Base-by-base conservation (phyloP, 1,140 invertebrate genomes). In the Dendroctonus ponderosae region DNA sequence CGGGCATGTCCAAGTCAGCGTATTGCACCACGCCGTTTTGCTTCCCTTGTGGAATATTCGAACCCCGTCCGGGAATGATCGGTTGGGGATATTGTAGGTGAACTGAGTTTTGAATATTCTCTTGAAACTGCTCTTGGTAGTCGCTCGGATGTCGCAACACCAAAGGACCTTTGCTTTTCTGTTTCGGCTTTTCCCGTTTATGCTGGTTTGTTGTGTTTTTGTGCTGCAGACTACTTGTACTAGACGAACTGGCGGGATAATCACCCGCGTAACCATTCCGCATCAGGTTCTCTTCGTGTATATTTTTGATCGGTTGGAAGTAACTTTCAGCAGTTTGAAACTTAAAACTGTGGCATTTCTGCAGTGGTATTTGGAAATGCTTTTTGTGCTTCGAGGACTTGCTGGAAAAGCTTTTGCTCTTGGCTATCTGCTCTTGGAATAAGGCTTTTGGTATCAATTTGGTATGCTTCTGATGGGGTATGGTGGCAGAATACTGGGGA, bases 341-440 rank as follows among this genome's bases (percentile, higher is more conserved):
- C 70, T 87, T 86, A 72, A 87, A 87, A 73, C 85, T 87, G 76
- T 87, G 85, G 77, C 86, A 85, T 76, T 88, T 88, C 74, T 86
- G 86, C 37, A 88, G 71, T 0, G 85, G 86, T 69, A 86, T 80
- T 75, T 85, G 83, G 62, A 85, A 84, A 65, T 84, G 83, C 73
- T 83, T 83, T 77, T 81, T 83, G 69, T 80, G 80, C 75, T 83
- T 82, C 42, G 71, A 70, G 8, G 70, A 66, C 49, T 76, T 76
- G 48, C 67, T 73, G 46, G 77, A 76, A 70, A 78, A 78, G 15
- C 75, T 76, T 73, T 78, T 78, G 70, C 76, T 77, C 62, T 78
- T 78, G 15, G 70, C 64, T 15, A 75, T 56, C 41, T 72, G 73
- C 39, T 76, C 74, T 70, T 77, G 73, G 69, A 76, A 79, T 50